Conservation (phyloP, 2,113 vertebrate species). For the Orientallactaga bullata region DNA sequence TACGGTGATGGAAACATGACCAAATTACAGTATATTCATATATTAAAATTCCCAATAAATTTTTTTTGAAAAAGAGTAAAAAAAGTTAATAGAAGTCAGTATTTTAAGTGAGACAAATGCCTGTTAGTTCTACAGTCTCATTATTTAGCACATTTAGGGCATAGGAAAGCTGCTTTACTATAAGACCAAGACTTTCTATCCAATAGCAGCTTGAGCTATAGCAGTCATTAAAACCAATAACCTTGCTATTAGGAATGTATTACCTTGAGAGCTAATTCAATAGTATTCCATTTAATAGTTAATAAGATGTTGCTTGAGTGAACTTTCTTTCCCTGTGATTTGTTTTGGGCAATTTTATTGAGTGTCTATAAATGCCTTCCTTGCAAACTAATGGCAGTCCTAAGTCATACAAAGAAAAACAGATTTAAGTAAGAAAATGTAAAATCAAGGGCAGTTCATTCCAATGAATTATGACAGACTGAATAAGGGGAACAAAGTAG, state of each 20-base stretch:
- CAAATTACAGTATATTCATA: no score
- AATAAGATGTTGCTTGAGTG: background rate
- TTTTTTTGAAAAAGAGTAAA: no score
- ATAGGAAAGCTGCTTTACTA: conserved; percentile 19
- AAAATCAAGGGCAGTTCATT: conserved; percentile 17
- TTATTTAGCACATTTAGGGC: background rate
- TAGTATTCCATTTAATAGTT: conserved; percentile 45
- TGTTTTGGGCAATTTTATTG: conserved; percentile 19
- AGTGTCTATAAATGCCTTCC: background rate
- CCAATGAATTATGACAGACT: background rate
- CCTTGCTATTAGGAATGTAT: conserved; percentile 41
- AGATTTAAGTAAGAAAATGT: conserved; percentile 10
- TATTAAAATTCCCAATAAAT: no score
- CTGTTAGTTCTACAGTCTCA: conserved; percentile 45
- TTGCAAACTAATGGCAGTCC: conserved; percentile 1
- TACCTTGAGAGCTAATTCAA: conserved; percentile 47
- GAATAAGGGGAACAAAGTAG: background rate
- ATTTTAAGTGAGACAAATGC: conserved; percentile 40
- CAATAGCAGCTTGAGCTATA: conserved; percentile 51
- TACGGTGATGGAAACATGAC: no score
- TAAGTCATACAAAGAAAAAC: background rate
- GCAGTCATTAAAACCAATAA: conserved; percentile 30
- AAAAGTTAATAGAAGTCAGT: background rate
- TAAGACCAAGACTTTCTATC: conserved; percentile 50
- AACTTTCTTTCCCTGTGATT: conserved; percentile 43